Evolutionary conservation across 1,140 invertebrate species (phyloP), one percentile per base, ranked within the genome.

Genomic region (Drosophila arizonae): DNA sequence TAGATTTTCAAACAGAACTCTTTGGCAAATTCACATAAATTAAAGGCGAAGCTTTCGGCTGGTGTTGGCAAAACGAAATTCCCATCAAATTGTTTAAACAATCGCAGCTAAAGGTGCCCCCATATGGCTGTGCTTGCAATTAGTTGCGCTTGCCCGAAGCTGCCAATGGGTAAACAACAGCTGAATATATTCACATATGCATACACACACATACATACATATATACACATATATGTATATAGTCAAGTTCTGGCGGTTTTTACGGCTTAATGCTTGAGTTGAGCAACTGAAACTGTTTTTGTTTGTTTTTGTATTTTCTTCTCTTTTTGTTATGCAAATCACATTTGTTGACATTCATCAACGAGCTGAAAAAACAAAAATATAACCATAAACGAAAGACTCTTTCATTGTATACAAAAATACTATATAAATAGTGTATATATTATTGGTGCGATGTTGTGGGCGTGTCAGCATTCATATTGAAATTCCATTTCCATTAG

Each of bases 321-420:
- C 36, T 11, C 41, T 73, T 57, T 73, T 88, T 87, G 84, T 87
- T 77, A 87, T 84, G 84, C 84, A 87, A 87, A 87, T 82, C 56
- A 65, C 57, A 70, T 81, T 15, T 46, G 30, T 52, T 64, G 56
- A 79, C 77, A 75, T 75, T 71, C 61, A 28, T 46, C 48, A 56
- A 26, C 33, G 24, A 64, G 39, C 39, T 57, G 36, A n/a, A 46
- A 56, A 73, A 69, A 73, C 3, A 24, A 2, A 24, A 2, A 24
- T 24, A 43, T 65, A 74, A 63, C 21, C 51, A 71, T 61, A 56
- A 82, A 86, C 74, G 64, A 60, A 81, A 21, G 60, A 64, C 24
- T 28, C 41, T 6, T 2, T 9, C 33, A 36, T 0, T 17, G 1
- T 17, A 17, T 17, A 17, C 17, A 17, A 10, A 39, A 46, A 45